Evolutionary conservation across 2,797 vertebrate genomes (phyloP), one percentile per base, ranked within the genome.

Genomic region (Xiphophorus birchmanni): DNA sequence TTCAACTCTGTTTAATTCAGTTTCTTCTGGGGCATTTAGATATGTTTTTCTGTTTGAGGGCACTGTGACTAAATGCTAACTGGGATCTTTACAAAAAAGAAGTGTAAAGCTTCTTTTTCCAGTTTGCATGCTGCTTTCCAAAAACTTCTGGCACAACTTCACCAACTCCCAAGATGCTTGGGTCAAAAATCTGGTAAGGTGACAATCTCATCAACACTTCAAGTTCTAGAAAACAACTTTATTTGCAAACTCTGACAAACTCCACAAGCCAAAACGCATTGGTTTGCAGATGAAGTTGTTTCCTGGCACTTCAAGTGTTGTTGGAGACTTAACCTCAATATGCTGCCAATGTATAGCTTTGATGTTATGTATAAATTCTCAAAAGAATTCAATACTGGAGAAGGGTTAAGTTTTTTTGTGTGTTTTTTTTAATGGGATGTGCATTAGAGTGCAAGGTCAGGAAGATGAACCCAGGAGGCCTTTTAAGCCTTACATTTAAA

Each of bases 401-500:
- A 18, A 18, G 7, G 15, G 12, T 13, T 23, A 2, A 2, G 4
- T 11, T 40, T 67, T 71, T 37, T 2, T 44, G 1, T 45, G 0
- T 17, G 18, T 50, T 50, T 50, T 50, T 50, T 50, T 50, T 1
- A 2, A 47, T 47, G 10, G 48, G 42, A 77, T 37, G 0, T 11
- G 40, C 12, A 2, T 58, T 76, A 60, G 75, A 74, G 42, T 13
- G 58, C 44, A 74, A 81, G 87, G 89, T 91, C 89, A 84, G 54
- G 26, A 81, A 76, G 69, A 76, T 81, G 82, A 86, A 90, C 83
- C 79, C 58, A 35, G 48, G 45, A 48, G 32, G 79, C 76, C 78
- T 83, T 80, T 80, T 82, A 73, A 89, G 79, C 83, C 73, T 80
- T 42, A 80, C 54, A 84, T 91, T 91, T 87, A 75, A 90, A 92